Evolutionary conservation across 2,797 vertebrate species (phyloP).

Genomic region (Eleutherodactylus coqui): DNA sequence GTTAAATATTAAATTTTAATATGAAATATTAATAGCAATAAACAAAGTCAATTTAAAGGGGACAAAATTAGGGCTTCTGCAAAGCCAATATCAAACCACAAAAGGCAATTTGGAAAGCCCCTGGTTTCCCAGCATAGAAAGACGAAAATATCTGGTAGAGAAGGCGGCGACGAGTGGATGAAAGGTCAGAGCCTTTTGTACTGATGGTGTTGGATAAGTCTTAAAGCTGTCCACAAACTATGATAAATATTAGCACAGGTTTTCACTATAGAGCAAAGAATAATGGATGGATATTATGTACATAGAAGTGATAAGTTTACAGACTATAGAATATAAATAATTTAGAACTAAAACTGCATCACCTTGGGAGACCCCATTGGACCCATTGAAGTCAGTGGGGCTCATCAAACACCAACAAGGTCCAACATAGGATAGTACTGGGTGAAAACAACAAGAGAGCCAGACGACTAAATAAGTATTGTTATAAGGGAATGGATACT

Average conservation of each 20-base stretch:
- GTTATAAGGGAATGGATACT: too few species aligned
- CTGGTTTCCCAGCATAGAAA: conserved; percentile 66
- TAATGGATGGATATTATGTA: neutral
- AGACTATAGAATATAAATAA: neutral
- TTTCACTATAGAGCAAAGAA: neutral
- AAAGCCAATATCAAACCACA: conserved; percentile 64
- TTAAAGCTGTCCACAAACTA: conserved; percentile 53
- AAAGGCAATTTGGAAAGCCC: conserved; percentile 61
- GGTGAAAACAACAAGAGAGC: too few species aligned
- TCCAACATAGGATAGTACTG: too few species aligned
- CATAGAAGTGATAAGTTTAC: neutral
- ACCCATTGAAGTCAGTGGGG: too few species aligned
- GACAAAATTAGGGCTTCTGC: conserved; percentile 69
- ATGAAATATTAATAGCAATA: conserved; percentile 70
- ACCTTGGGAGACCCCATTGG: too few species aligned
- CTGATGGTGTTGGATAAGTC: conserved; percentile 54
- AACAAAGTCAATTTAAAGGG: conserved; percentile 66
- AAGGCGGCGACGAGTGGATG: conserved; percentile 9
- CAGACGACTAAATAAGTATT: too few species aligned
- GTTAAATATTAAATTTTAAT: conserved; percentile 72
- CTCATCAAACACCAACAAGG: too few species aligned
- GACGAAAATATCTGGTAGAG: conserved; percentile 47
- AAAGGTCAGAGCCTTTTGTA: conserved; percentile 54
- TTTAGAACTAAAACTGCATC: neutral
- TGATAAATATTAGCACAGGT: conserved; percentile 48